phyloP scores from a whole-genome alignment of 2,797 vertebrate species.

The Microctenopoma steveboyesi region DNA sequence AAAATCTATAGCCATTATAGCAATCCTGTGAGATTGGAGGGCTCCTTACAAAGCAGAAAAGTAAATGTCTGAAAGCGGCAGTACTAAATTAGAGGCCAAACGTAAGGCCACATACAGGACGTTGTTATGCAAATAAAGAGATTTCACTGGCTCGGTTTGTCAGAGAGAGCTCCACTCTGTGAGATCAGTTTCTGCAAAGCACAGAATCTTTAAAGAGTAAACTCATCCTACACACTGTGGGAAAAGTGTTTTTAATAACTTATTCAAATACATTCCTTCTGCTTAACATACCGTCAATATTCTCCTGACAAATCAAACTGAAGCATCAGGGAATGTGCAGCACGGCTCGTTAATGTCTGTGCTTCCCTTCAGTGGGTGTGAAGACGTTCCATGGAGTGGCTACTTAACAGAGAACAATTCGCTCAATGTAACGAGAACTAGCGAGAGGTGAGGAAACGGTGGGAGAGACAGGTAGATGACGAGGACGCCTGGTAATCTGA shows the following conservation, averaged over 20 bases:
- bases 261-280: background rate
- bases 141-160: background rate
- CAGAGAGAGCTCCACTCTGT: background rate
- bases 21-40: background rate
- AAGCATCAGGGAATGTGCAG: background rate
- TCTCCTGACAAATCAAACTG: background rate
- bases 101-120: background rate
- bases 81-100: too few species aligned
- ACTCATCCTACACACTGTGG: too few species aligned
- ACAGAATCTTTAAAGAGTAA: background rate
- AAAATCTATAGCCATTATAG: constrained; percentile 9
- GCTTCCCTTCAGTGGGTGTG: background rate
- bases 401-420: constrained; percentile 21
- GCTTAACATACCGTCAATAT: background rate
- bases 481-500: background rate
- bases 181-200: background rate
- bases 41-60: background rate
- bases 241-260: too few species aligned
- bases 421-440: constrained; percentile 7
- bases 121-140: background rate
- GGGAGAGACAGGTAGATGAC: background rate
- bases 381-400: constrained; percentile 16
- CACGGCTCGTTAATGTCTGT: background rate
- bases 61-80: background rate
- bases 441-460: background rate